Evolutionary conservation across 2,113 vertebrate species (phyloP), one percentile per base, ranked within the genome.

Genomic region (Brachyhypopomus occidentalis): DNA sequence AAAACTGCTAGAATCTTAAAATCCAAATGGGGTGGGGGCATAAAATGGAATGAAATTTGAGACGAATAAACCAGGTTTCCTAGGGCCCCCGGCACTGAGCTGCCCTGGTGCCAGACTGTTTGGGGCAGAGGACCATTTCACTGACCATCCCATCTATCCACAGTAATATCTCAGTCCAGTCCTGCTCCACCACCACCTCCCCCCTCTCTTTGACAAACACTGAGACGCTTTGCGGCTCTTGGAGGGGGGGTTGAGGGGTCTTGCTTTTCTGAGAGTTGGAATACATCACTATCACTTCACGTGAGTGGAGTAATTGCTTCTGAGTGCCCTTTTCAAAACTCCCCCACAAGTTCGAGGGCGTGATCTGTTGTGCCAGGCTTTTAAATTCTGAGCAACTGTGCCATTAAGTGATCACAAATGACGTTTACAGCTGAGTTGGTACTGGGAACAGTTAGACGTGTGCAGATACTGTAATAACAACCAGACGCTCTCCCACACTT

Each of bases 231-330:
- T 12, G 45, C 1, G 45, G 45, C 11, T 38, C 36, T 38, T 3
- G 41, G 41, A 4, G 41, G 41, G 41, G 41, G 41, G 41, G 41
- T 2, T 2, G 41, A 4, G 67, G 56, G 27, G 48, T 23, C 76
- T 55, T 16, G 3, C 64, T 72, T 56, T 78, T 72, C 80, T 81
- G 79, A 84, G 77, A 84, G 81, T 84, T 80, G n/a, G 73, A 82
- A 84, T 79, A 86, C 84, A 85, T 85, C 81, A 79, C 60, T 80
- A 85, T 85, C 78, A 76, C 60, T 80, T 56, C 73, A 83, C 83
- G 75, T 81, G 79, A 80, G 82, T 23, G 41, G 81, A 48, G 38
- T 84, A 86, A 86, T 82, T 80, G 83, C 71, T 76, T 84, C 72
- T 63, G 80, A 84, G 85, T 88, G 84, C 74, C 74, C 34, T 79